A percentile compares a stretch with the other conserved stretches of the same genome.
phyloP scores from a whole-genome alignment of 2,888 invertebrate genomes.

The Dryococelus australis region DNA sequence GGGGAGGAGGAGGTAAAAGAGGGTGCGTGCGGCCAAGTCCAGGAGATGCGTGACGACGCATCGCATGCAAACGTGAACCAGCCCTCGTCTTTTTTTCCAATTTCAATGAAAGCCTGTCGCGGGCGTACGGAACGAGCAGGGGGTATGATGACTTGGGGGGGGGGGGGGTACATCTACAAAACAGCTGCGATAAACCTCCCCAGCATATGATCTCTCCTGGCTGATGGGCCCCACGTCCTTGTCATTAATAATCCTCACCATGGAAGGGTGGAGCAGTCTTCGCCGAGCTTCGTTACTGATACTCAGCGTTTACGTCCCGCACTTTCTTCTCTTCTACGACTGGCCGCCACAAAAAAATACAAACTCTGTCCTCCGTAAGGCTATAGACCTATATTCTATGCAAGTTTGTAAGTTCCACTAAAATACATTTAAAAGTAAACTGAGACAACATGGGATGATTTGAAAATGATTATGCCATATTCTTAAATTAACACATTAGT shows the following conservation, averaged over 20 bases:
- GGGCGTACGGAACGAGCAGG: background rate
- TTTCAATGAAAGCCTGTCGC: constrained; percentile 9
- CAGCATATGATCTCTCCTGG: background rate
- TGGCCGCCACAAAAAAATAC: too few species aligned
- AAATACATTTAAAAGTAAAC: too few species aligned
- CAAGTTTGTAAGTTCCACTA: too few species aligned
- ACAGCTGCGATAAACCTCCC: background rate
- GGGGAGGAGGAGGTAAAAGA: too few species aligned
- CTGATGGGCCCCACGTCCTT: background rate
- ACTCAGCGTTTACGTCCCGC: too few species aligned
- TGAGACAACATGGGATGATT: too few species aligned
- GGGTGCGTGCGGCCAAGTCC: background rate
- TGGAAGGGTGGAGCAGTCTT: background rate
- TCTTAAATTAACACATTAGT: too few species aligned
- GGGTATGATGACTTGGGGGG: background rate
- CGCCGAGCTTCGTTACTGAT: background rate
- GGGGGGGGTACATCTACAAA: background rate
- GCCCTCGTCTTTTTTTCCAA: constrained; percentile 9
- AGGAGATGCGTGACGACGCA: background rate
- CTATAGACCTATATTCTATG: too few species aligned
- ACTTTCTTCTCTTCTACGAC: too few species aligned
- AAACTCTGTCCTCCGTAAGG: too few species aligned
- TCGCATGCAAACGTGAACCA: background rate
- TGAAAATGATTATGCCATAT: too few species aligned
- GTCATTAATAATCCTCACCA: background rate